Percentiles rank a stretch among this genome's conserved stretches.
These are phyloP conservation scores for Megamerina dolium DNA, from an alignment of 2,888 invertebrate species.

Conservation along the genomic window DNA sequence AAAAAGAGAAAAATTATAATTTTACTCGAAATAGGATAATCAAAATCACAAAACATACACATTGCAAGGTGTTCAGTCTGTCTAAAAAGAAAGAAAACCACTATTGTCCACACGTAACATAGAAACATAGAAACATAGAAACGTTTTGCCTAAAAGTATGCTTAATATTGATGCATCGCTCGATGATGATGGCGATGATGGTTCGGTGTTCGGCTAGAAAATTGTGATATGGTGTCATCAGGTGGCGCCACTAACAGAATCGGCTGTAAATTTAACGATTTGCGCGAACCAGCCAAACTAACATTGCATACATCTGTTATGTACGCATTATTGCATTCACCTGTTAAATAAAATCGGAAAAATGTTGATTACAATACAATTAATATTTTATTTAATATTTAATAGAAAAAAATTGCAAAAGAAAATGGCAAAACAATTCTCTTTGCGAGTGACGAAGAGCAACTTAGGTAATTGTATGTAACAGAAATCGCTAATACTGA, in stretches of 20 bases:
- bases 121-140: no score
- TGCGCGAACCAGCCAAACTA: conserved; percentile 77
- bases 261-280: conserved; percentile 80
- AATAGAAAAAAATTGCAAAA: background rate
- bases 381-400: background rate
- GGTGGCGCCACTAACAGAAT: conserved; percentile 60
- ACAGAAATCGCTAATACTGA: no score
- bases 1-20: no score
- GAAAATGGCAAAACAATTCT: no score
- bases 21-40: no score
- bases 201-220: conserved; percentile 63
- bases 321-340: conserved; percentile 83
- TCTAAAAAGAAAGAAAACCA: no score
- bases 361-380: background rate
- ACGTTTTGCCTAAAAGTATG: no score
- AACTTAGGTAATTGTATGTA: no score
- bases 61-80: no score
- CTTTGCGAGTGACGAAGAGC: no score
- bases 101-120: no score
- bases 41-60: no score
- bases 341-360: conserved; percentile 48
- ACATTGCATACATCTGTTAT: conserved; percentile 81
- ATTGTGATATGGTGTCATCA: conserved; percentile 70
- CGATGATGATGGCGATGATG: conserved; percentile 57
- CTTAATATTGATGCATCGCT: conserved; percentile 66